Evolutionary conservation across 2,797 vertebrate species (phyloP), one percentile per base, ranked within the genome.

Genomic region (Cossypha niveicapilla): DNA sequence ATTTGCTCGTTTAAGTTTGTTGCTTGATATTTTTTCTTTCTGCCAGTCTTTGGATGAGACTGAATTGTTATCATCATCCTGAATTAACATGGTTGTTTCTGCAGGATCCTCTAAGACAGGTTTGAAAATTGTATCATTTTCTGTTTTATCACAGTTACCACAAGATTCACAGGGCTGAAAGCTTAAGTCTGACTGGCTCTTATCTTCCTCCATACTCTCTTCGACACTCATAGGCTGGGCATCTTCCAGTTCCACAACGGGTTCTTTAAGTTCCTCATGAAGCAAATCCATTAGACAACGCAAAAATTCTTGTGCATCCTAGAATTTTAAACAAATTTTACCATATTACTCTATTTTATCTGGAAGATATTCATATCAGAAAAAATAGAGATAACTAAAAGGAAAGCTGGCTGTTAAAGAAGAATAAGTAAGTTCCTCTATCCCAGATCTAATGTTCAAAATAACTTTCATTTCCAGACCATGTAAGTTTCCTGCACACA

Each of bases 271-370:
- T 94, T 99, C 99, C 95, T 99, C 99, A 41, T 99, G 99, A 81
- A 99, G 98, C 81, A 99, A 98, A 97, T 99, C 99, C 99, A 99
- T 99, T 68, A 99, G 95, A 95, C 99, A 99, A 84, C 99, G 99
- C 91, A 99, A 97, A 97, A 99, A 99, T 96, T 99, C 99, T 97
- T 99, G 99, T 48, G 99, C 99, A 81, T 99, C 99, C 99, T 99
- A 92, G 53, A 28, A 92, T 96, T 95, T 95, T n/a, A 85, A 93
- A 90, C 9, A 87, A 66, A 39, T 65, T 71, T 84, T 23, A 51
- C 7, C 41, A 14, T 8, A 48, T 61, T 60, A 80, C 4, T 68
- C 5, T 22, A 45, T 60, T 63, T 34, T 23, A 58, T 53, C 70
- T 70, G 6, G 18, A 92, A 83, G n/a, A 66, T 28, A 70, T 3